Evolutionary conservation across 2,888 invertebrate genomes (phyloP).

Genomic region (Scaptomyza polygonia): DNA sequence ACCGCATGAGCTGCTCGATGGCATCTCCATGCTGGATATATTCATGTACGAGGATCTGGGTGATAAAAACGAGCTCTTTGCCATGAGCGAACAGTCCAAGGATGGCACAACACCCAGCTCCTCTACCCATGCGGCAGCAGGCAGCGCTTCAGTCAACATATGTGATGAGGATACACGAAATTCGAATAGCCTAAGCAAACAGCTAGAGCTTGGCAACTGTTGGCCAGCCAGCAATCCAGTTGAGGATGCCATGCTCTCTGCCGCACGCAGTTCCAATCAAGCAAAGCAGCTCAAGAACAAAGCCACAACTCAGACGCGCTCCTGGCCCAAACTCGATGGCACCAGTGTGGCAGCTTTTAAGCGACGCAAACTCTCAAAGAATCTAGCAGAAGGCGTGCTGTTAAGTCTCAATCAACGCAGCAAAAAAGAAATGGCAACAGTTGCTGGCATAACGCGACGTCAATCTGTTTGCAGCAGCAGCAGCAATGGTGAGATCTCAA

Average conservation of each 20-base stretch:
- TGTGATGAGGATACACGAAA: slow-evolving; percentile 79
- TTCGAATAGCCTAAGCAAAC: slow-evolving; percentile 75
- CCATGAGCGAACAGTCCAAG: slow-evolving; percentile 83
- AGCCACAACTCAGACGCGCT: slow-evolving; percentile 51
- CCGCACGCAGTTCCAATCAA: slow-evolving; percentile 69
- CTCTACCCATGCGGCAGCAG: slow-evolving; percentile 22
- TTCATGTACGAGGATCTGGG: slow-evolving; percentile 89
- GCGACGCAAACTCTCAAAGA: slow-evolving; percentile 87
- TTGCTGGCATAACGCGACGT: slow-evolving; percentile 66
- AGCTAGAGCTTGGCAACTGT: slow-evolving; percentile 69
- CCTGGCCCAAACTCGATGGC: slow-evolving; percentile 74
- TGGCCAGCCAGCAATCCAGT: slow-evolving; percentile 80
- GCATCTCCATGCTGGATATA: slow-evolving; percentile 94
- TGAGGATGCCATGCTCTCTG: slow-evolving; percentile 82
- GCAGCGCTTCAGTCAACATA: slow-evolving; percentile 47
- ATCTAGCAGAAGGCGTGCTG: slow-evolving; percentile 84
- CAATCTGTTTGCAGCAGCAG: slow-evolving; percentile 81
- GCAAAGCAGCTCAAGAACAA: slow-evolving; percentile 68
- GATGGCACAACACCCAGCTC: slow-evolving; percentile 82
- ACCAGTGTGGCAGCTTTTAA: slow-evolving; percentile 86
- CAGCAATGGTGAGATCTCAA: slow-evolving; percentile 81
- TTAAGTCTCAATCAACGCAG: slow-evolving; percentile 74
- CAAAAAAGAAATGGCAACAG: slow-evolving; percentile 68
- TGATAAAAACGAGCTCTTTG: slow-evolving; percentile 86
- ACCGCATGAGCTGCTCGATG: slow-evolving; percentile 92